These are phyloP conservation scores for Anorthoa munda DNA, from an alignment of 2,888 invertebrate genomes.

Conservation along the genomic window DNA sequence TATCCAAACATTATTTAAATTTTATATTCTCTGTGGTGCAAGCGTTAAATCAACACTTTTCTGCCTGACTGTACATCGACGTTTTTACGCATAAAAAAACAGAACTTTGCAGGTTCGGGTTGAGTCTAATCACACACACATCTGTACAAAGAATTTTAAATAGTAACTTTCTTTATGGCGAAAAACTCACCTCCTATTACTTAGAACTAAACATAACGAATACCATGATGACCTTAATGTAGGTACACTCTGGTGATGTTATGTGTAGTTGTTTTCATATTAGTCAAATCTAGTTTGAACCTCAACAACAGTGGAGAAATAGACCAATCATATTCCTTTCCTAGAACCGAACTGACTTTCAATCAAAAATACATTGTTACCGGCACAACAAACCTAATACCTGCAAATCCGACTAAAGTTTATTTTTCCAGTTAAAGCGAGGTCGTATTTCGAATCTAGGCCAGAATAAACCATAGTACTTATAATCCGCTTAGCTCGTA, in stretches of 20 bases:
- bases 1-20: no score
- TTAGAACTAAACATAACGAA: no score
- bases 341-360: background rate
- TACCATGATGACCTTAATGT: no score
- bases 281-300: background rate
- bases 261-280: background rate
- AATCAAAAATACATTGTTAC: background rate
- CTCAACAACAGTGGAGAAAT: background rate
- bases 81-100: no score
- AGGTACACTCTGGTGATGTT: background rate
- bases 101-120: no score
- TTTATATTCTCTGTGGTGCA: no score
- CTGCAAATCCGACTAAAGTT: constrained; percentile 46
- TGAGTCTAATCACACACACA: no score
- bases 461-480: constrained; percentile 62
- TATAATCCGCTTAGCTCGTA: constrained; percentile 64
- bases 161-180: no score
- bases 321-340: background rate
- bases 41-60: no score
- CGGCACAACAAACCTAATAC: constrained; percentile 25
- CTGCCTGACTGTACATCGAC: no score
- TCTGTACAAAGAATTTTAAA: no score
- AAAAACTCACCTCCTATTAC: no score
- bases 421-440: constrained; percentile 56
- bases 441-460: constrained; percentile 60